Percentiles rank a stretch among this genome's conserved stretches.
Conservation (phyloP, 2,888 invertebrate genomes). For the Auanema sp. region DNA sequence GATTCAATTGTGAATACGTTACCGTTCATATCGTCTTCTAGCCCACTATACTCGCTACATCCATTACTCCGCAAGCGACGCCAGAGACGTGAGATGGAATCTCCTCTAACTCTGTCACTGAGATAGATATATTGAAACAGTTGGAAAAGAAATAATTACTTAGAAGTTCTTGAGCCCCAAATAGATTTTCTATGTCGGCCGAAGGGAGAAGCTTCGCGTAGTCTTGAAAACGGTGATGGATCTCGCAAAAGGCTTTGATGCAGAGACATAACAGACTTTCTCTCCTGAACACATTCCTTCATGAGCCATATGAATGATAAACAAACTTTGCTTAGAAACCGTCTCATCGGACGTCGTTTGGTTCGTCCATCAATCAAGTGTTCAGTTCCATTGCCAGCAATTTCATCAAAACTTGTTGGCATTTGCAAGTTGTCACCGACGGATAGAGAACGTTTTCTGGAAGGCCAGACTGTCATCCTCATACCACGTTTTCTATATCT, state of each 20-base stretch:
- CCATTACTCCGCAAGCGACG: slow-evolving; percentile 21
- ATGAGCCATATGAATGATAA: not conserved
- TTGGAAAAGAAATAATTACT: slow-evolving; percentile 2
- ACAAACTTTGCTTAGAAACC: slow-evolving; percentile 6
- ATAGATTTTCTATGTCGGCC: slow-evolving; percentile 20
- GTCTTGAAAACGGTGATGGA: slow-evolving; percentile 33
- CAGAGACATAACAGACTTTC: slow-evolving; percentile 29
- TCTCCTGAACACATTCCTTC: slow-evolving; percentile 18
- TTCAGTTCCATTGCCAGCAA: not conserved
- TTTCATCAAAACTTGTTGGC: slow-evolving; percentile 2
- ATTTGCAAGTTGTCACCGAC: slow-evolving; percentile 34
- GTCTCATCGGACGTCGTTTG: not conserved
- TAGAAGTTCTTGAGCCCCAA: slow-evolving; percentile 23
- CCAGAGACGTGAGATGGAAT: slow-evolving; percentile 26
- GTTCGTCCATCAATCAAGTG: not conserved
- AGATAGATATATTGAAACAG: slow-evolving; percentile 3
- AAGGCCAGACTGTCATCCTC: slow-evolving; percentile 30
- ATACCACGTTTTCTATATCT: slow-evolving; percentile 37
- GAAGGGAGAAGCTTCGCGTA: slow-evolving; percentile 41
- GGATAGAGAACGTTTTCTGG: slow-evolving; percentile 46
- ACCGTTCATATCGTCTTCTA: slow-evolving; percentile 15
- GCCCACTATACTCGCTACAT: slow-evolving; percentile 28
- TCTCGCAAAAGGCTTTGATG: slow-evolving; percentile 28
- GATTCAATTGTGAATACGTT: too few species aligned
- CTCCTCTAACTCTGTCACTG: slow-evolving; percentile 11